These are phyloP conservation scores for Cochlearius cochlearius DNA, from an alignment of 2,113 vertebrate species.

Conservation along the genomic window DNA sequence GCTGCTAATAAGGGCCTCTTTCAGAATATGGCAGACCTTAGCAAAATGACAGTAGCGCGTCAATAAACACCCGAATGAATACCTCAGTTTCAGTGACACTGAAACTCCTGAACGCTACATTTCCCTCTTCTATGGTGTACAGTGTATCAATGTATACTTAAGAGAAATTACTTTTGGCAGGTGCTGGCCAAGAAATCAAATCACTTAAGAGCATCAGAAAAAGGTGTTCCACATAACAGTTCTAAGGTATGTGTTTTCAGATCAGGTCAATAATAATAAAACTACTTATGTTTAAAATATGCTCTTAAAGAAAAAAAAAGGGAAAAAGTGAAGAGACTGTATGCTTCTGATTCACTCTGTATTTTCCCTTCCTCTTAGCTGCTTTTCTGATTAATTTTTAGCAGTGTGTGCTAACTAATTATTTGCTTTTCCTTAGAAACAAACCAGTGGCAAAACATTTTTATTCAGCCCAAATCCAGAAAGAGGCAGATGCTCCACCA, in stretches of 20 bases:
- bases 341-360: neutral
- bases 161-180: conserved; percentile 17
- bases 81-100: neutral
- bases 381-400: neutral
- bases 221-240: conserved; percentile 16
- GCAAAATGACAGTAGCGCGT: neutral
- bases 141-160: neutral
- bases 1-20: neutral
- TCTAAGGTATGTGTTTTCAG: conserved; percentile 30
- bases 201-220: conserved; percentile 9
- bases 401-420: neutral
- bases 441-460: neutral
- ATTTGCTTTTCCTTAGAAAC: conserved; percentile 63
- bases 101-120: rapidly evolving
- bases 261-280: neutral
- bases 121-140: neutral
- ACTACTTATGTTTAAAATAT: neutral
- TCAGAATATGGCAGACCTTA: neutral
- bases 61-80: neutral
- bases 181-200: conserved; percentile 56
- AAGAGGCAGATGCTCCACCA: conserved; percentile 23
- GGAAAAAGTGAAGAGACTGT: neutral
- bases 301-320: neutral
- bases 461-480: conserved; percentile 77
- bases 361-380: neutral